phyloP scores from a whole-genome alignment of 1,140 invertebrate species.

The Polyergus mexicanus region DNA sequence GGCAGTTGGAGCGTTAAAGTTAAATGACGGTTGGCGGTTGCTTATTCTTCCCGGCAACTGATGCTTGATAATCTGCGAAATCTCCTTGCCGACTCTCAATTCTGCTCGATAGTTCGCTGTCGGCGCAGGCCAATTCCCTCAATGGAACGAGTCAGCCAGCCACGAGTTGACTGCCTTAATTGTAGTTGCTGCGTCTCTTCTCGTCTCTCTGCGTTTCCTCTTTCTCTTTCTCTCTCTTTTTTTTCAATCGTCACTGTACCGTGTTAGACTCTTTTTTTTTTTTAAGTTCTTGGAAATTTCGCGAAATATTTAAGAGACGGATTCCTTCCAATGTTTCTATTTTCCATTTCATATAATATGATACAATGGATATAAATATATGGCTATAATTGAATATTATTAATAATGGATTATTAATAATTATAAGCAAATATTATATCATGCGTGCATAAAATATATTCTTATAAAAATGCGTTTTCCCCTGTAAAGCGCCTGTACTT shows the following conservation, averaged over 20 bases:
- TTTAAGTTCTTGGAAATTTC: conserved; percentile 44
- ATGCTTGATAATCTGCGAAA: conserved; percentile 87
- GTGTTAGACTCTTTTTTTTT: conserved; percentile 60
- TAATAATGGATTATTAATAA: neutral
- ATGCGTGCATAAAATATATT: neutral
- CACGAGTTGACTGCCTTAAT: conserved; percentile 84
- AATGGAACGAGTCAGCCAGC: conserved; percentile 85
- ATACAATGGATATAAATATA: neutral
- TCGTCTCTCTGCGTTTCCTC: conserved; percentile 13
- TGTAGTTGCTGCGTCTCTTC: conserved; percentile 78
- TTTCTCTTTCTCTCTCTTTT: conserved; percentile 38
- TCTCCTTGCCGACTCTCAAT: conserved; percentile 79
- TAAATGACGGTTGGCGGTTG: conserved; percentile 87
- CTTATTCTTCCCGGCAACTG: conserved; percentile 87
- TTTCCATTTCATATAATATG: neutral
- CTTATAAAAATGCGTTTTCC: neutral
- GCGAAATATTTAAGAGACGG: conserved; percentile 1
- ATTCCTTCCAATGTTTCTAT: neutral
- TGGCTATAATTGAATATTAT: too few relatives aligned
- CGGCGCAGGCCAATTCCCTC: conserved; percentile 85
- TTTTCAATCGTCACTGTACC: conserved; percentile 37
- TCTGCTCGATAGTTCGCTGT: conserved; percentile 83
- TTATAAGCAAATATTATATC: neutral
- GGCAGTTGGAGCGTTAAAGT: conserved; percentile 87
- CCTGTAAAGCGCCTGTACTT: neutral